Conservation (phyloP, 2,113 vertebrate genomes). For the Ammospiza nelsoni region DNA sequence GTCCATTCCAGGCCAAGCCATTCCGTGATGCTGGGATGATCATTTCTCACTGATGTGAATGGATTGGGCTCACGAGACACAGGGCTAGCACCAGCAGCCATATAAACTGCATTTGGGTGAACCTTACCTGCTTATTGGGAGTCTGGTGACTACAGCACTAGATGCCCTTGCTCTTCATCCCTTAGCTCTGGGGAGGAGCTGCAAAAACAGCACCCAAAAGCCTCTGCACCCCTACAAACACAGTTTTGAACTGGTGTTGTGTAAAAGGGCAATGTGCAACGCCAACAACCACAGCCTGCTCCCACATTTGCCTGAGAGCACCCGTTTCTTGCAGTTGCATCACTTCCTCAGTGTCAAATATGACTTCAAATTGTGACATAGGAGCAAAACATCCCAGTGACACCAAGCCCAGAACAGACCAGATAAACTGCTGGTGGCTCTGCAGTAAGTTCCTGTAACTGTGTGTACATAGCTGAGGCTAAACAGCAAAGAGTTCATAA, state of each 20-base stretch:
- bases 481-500: background rate
- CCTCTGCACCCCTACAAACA: background rate
- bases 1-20: background rate
- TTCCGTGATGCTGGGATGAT: background rate
- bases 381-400: background rate
- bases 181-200: background rate
- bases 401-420: background rate
- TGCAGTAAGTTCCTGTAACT: background rate
- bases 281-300: background rate
- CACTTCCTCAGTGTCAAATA: background rate
- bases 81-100: background rate
- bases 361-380: background rate
- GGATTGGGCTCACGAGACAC: rapidly evolving
- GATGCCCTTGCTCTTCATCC: background rate
- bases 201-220: background rate
- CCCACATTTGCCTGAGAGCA: rapidly evolving
- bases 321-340: background rate
- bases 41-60: rapidly evolving
- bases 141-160: background rate
- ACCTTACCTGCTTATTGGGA: background rate
- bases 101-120: background rate
- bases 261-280: background rate
- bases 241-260: background rate
- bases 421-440: background rate
- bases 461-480: background rate